Base-by-base conservation (phyloP, 1,140 invertebrate species). In the Bombus ignitus region DNA sequence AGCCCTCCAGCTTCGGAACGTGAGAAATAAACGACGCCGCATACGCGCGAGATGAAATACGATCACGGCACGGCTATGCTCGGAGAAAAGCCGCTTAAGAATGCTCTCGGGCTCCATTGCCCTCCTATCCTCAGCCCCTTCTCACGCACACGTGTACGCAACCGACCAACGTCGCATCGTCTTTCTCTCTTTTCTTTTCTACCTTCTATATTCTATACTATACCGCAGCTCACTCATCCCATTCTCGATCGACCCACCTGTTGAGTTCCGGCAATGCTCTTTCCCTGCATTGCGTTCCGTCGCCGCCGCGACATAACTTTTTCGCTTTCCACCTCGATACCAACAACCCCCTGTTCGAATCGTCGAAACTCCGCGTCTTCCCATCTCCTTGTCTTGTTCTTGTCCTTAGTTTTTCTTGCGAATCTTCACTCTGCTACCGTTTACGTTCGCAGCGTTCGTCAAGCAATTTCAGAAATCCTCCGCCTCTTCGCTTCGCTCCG, bases 1-100 rank as follows among this genome's bases (percentile, higher is more conserved):
- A 89, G 79, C 76, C 59, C 70, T 78, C 78, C 57, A 89, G 78
- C 73, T 87, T 89, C 83, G 86, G 81, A 90, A 90, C 89, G 89
- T 87, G 89, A 90, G 89, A 90, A 90, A 89, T 90, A 89, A 90
- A 76, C 75, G 81, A 77, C 78, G 71, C 66, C 39, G 70, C 73
- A 65, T 77, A 89, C 77, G 75, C 70, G 59, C 68, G 62, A 89
- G 44, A 90, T 90, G 89, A 90, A 90, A 90, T 90, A 90, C 85
- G 89, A 90, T 89, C 88, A 85, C 77, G 39, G 47, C 78, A 35
- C 84, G 86, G 73, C 71, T 75, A 65, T 35, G 75, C 83, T 82
- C 88, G 83, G 79, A 89, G 84, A 85, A 89, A 89, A 89, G 87
- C 79, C 87, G 85, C 88, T 89, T 88, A 81, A 81, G 73, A 88